A percentile compares a stretch with the other conserved stretches of the same genome.
phyloP scores from a whole-genome alignment of 2,113 vertebrate genomes.

The Podarcis cretensis region DNA sequence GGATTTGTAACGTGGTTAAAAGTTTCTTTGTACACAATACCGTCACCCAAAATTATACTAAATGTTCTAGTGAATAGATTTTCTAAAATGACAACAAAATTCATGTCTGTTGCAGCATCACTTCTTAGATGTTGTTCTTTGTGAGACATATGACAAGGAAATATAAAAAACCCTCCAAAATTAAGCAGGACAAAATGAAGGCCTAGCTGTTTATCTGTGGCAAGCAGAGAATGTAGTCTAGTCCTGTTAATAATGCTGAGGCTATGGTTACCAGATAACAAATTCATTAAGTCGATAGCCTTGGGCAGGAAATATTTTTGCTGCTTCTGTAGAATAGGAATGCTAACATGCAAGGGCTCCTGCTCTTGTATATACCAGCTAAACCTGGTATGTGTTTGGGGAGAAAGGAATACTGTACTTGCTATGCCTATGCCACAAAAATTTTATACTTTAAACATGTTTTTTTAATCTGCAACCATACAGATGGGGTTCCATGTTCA shows the following conservation, averaged over 20 bases:
- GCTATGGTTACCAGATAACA: neutral
- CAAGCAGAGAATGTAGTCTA: neutral
- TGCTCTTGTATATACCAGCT: neutral
- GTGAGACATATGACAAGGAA: neutral
- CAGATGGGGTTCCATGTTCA: conserved; percentile 95
- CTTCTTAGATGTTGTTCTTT: neutral
- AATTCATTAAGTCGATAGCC: neutral
- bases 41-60: neutral
- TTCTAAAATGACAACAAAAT: neutral
- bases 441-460: neutral
- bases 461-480: conserved; percentile 13
- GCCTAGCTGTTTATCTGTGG: neutral
- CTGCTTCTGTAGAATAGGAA: neutral
- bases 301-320: neutral
- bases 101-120: neutral
- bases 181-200: neutral
- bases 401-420: conserved; percentile 17
- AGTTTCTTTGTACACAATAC: neutral
- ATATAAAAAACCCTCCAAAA: neutral
- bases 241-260: neutral
- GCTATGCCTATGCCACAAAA: neutral
- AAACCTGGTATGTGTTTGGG: neutral
- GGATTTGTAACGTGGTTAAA: neutral
- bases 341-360: neutral
- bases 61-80: neutral